Conservation (phyloP, 2,797 vertebrate genomes). For the Anguilla marmorata region DNA sequence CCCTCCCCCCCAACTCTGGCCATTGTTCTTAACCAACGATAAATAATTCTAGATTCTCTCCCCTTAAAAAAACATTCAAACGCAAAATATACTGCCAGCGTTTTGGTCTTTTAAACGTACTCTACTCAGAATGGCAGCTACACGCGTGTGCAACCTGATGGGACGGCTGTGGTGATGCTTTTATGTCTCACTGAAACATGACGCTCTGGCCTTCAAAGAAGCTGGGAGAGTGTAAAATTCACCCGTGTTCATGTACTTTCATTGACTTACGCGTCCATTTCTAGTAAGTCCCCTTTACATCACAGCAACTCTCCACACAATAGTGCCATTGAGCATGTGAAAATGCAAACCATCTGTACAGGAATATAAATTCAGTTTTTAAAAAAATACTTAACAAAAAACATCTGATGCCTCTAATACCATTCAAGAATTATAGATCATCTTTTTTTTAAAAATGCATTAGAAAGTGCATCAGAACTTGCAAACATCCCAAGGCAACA, state of each 20-base stretch:
- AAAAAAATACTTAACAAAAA: slow-evolving; percentile 19
- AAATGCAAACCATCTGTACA: slow-evolving; percentile 18
- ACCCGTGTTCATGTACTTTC: neutral
- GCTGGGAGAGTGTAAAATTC: neutral
- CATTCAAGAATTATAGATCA: slow-evolving; percentile 17
- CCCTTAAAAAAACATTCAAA: neutral
- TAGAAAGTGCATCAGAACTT: slow-evolving; percentile 76
- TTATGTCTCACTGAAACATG: neutral
- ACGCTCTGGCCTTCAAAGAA: neutral
- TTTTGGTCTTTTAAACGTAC: neutral
- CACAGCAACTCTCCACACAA: neutral
- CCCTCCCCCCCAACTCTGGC: neutral
- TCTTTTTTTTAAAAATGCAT: slow-evolving; percentile 33
- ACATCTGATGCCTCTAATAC: slow-evolving; percentile 10
- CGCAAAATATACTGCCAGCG: neutral
- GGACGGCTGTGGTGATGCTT: neutral
- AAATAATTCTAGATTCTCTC: neutral
- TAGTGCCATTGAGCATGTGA: neutral
- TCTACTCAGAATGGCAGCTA: neutral
- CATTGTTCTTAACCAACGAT: slow-evolving; percentile 2
- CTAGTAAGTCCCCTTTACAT: neutral
- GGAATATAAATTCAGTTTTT: neutral
- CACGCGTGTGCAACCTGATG: neutral
- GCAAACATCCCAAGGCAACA: slow-evolving; percentile 79
- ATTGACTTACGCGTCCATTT: neutral